These are phyloP conservation scores for Cephalopterus ornatus DNA, from an alignment of 2,113 vertebrate species.

Conservation along the genomic window DNA sequence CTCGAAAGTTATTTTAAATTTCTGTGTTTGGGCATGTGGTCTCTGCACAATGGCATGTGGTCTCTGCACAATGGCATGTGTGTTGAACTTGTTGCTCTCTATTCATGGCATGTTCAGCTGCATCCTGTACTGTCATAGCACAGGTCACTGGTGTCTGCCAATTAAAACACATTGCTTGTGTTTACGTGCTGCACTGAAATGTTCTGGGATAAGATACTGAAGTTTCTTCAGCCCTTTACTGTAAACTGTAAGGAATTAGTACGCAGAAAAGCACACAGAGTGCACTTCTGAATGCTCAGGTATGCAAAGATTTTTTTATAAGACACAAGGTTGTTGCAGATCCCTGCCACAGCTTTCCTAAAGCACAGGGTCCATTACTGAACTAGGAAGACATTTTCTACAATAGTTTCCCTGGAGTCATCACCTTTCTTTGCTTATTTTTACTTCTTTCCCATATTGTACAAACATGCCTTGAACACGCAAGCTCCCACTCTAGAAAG, in stretches of 20 bases:
- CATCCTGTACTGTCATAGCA: slow-evolving; percentile 22
- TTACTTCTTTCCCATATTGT: background rate
- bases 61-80: background rate
- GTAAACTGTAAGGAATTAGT: background rate
- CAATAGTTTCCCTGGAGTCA: background rate
- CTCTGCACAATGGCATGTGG: background rate
- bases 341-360: background rate
- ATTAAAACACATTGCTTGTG: background rate
- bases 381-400: background rate
- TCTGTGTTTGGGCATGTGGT: background rate
- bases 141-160: slow-evolving; percentile 4
- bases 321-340: background rate
- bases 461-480: background rate
- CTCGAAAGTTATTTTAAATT: background rate
- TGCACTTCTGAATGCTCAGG: background rate
- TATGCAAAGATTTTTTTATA: background rate
- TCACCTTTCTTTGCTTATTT: background rate
- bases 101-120: background rate
- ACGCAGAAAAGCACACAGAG: background rate
- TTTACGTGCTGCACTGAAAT: background rate
- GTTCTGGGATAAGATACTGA: background rate
- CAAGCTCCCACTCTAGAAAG: background rate
- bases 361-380: background rate
- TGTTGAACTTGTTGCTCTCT: background rate
- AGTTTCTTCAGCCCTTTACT: background rate